Evolutionary conservation across 2,888 invertebrate species (phyloP).

Genomic region (Nasonovia ribisnigri): DNA sequence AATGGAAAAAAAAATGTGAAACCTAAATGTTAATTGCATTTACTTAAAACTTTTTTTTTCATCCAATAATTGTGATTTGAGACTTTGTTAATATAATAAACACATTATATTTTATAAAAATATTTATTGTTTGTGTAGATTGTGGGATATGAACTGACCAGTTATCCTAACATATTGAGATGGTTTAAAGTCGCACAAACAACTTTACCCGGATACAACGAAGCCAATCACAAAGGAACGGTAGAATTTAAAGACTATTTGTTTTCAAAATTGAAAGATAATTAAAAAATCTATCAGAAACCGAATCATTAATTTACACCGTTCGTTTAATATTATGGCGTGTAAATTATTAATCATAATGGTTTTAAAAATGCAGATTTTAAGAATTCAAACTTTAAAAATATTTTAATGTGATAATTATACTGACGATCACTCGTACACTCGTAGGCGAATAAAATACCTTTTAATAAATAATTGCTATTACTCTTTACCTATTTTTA

Average conservation of each 20-base stretch:
- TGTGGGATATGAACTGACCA: conserved; percentile 39
- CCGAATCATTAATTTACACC: not conserved
- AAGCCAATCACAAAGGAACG: conserved; percentile 37
- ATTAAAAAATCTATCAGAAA: not conserved
- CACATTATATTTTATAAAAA: not conserved
- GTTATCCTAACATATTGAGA: conserved; percentile 31
- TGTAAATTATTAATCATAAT: not conserved
- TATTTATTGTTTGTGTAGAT: conserved; percentile 1
- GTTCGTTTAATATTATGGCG: not conserved
- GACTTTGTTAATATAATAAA: not conserved
- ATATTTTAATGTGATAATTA: not conserved
- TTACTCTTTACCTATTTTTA: not conserved
- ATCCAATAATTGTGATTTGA: not conserved
- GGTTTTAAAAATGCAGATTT: not conserved
- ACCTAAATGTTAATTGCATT: not conserved
- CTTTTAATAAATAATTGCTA: not conserved
- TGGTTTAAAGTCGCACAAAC: conserved; percentile 12
- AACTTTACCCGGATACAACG: conserved; percentile 40
- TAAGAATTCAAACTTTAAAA: not conserved
- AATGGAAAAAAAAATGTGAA: not conserved
- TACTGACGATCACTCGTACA: not conserved
- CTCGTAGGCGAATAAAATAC: not conserved
- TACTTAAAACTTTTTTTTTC: not conserved
- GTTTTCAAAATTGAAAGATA: not conserved
- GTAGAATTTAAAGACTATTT: conserved; percentile 12